Evolutionary conservation across 2,888 invertebrate species (phyloP), one percentile per base, ranked within the genome.

Genomic region (Biston stratarius): DNA sequence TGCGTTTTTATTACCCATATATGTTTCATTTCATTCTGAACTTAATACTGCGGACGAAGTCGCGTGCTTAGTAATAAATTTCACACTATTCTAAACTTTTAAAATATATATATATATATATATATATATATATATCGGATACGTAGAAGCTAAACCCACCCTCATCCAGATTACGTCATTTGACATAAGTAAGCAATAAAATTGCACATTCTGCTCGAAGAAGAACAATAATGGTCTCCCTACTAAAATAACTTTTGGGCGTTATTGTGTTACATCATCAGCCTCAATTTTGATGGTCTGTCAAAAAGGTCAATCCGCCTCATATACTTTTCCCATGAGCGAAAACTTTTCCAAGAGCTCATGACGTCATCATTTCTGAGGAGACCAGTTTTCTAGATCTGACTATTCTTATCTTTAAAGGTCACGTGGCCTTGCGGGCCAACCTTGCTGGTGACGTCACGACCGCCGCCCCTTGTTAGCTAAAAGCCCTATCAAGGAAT

Each of bases 361-460:
- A 40, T 34, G 57, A 49, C 40, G 49, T 59, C 40, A 59, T 2
- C 40, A 49, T 49, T 59, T 10, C n/a, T 38, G 40, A 24, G 38
- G 33, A 49, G 49, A 10, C 6, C 14, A 40, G 24, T 51, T 42
- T 49, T 59, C 49, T 59, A 49, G 53, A 61, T 53, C 45, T 48
- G 59, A 63, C 55, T 63, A 63, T 67, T 59, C 44, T 55, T 67
- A 56, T 34, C 56, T 38, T 9, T 34, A 52, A 68, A 68, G 67
- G 67, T 63, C 63, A 53, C 12, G 57, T 9, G 67, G 71, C 72
- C 71, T 73, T 67, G 72, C 15, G 60, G 36, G 34, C 42, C 64
- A 70, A 73, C 77, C 75, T 76, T 76, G 70, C 62, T 52, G 14
- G 72, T 79, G 80, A 78, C 80, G 79, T 77, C 79, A 77, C 57